Evolutionary conservation across 2,888 invertebrate genomes (phyloP), one percentile per base, ranked within the genome.

Genomic region (Andrena bucephala): DNA sequence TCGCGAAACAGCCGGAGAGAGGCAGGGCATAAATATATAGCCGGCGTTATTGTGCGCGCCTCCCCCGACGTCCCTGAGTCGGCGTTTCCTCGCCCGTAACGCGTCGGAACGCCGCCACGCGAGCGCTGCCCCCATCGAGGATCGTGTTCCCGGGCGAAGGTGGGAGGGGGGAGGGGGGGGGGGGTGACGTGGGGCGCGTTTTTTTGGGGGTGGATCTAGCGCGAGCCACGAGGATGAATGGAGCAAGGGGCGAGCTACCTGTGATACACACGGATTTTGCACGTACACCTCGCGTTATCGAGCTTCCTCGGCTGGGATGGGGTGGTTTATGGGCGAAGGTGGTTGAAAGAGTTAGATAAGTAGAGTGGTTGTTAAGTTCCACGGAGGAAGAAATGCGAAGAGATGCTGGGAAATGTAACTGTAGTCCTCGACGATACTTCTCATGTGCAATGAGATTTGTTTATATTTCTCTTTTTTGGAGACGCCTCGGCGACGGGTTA

Each of bases 1-100:
- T 50, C 77, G 54, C 68, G 72, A 66, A 71, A 68, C 62, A 48
- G 59, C 70, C 42, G 29, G 59, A 42, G 70, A 70, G 83, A 62
- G 75, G 70, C 48, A 54, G 52, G 66, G 66, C 65, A 78, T 78
- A 83, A 83, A 83, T 83, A 83, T 66, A 77, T 60, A 59, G 63
- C 63, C 33, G 66, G 42, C 60, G 33, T 83, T 70, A 83, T 83
- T 76, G 76, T 68, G 72, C 57, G 42, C 42, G 42, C 42, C 42
- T 42, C 48, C 48, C 62, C 42, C 59, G 82, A 68, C 42, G 68
- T 72, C 69, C 33, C 62, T 27, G 59, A 13, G 67, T 83, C 84
- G 79, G 57, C 72, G 75, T 84, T 84, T 75, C 60, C 69, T 31
- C 52, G 66, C 50, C 52, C 57, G n/a, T 24, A 50, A 72, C 63